Base-by-base conservation (phyloP, 2,113 vertebrate genomes). In the Neotoma lepida region DNA sequence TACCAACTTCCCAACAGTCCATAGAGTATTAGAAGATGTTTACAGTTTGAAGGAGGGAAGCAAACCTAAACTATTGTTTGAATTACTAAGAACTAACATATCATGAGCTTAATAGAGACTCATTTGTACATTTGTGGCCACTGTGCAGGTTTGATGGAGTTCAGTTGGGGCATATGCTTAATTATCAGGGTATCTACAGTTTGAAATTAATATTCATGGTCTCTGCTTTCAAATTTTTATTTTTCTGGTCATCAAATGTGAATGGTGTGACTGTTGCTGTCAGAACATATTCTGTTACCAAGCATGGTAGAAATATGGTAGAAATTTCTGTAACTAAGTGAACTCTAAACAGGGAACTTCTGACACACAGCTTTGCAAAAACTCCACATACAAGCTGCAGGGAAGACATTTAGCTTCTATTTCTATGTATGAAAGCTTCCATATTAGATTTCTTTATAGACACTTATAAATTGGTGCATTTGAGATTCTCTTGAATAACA, bases 1-100 rank as follows among this genome's bases (percentile, higher is more conserved):
- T 96, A 85, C 82, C 97, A 97, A 87, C 97, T 97, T 96, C 94
- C 94, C 97, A 97, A 91, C 97, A 97, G 96, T 94, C 93, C 92
- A 2, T 96, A 97, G 90, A 93, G 15, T 96, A 63, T 97, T 98
- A 97, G 95, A 97, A 97, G 97, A 96, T 93, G 96, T 96, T 97
- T 97, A 85, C 89, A 90, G 96, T 97, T 95, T 97, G 96, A 96
- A 97, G 98, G 97, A 97, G 97, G 97, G 95, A 96, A 97, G 46
- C 91, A 91, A 96, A 95, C 73, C 56, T 68, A 86, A 86, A 93
- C 26, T 17, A 33, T 88, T 85, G 41, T 61, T 80, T 95, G 66
- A 92, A 89, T 88, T 96, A 22, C 88, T 97, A 88, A 92, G 88
- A 96, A 91, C 12, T 93, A 88, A 94, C 2, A 8, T 93, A 84